phyloP scores from a whole-genome alignment of 2,888 invertebrate species.

The Melanargia galathea region DNA sequence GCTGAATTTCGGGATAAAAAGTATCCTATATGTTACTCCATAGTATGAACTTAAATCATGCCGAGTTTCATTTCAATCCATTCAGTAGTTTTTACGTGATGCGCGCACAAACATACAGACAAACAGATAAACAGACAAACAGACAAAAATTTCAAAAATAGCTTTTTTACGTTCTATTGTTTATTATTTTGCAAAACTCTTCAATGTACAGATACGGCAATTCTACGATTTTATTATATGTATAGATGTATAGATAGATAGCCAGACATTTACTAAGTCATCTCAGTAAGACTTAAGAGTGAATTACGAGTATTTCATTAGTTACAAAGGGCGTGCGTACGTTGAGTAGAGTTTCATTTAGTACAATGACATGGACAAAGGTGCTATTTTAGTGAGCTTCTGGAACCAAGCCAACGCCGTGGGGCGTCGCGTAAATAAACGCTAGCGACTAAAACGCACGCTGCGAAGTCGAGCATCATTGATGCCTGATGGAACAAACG shows the following conservation, averaged over 20 bases:
- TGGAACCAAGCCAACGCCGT: slow-evolving; percentile 73
- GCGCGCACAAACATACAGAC: no score
- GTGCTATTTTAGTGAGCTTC: slow-evolving; percentile 74
- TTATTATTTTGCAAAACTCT: no score
- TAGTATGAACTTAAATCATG: no score
- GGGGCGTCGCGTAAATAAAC: slow-evolving; percentile 75
- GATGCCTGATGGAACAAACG: slow-evolving; percentile 19
- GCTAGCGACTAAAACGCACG: slow-evolving; percentile 35
- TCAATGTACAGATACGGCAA: no score
- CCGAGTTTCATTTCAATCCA: no score
- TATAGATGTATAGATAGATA: not conserved
- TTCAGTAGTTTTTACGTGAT: no score
- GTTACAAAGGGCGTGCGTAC: slow-evolving; percentile 23
- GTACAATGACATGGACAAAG: slow-evolving; percentile 79
- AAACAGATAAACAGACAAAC: no score
- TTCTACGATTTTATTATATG: no score
- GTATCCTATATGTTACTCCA: no score
- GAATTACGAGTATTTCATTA: slow-evolving; percentile 16
- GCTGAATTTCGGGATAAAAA: no score
- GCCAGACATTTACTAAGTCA: not conserved
- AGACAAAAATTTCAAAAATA: no score
- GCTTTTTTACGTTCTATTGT: no score
- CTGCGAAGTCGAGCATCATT: slow-evolving; percentile 6
- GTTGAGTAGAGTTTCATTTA: slow-evolving; percentile 60
- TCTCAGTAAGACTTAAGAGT: not conserved